Evolutionary conservation across 2,113 vertebrate genomes (phyloP).

Genomic region (Indicator maculatus): DNA sequence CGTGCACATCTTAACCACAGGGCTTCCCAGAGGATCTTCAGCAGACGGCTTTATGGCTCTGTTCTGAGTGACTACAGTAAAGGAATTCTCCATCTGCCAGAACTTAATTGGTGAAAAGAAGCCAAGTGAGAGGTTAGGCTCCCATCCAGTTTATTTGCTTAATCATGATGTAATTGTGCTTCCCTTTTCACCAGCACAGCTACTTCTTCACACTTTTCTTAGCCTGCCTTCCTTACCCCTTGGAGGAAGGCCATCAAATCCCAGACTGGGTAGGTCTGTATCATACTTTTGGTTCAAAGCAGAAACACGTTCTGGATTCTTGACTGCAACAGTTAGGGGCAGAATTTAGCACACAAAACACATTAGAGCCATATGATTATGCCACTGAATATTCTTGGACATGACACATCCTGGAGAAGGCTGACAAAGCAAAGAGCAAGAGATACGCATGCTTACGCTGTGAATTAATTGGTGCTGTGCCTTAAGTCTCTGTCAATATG

Average conservation of each 20-base stretch:
- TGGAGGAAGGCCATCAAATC: background rate
- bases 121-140: background rate
- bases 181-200: background rate
- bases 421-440: background rate
- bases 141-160: background rate
- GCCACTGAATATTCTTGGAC: background rate
- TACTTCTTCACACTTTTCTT: background rate
- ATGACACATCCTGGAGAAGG: background rate
- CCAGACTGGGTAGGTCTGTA: background rate
- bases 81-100: background rate
- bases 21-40: background rate
- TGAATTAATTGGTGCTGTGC: background rate
- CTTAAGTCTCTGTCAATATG: background rate
- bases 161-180: background rate
- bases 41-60: background rate
- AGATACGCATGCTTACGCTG: background rate
- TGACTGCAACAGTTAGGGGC: background rate
- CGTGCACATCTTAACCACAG: background rate
- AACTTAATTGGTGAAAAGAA: background rate
- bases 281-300: background rate
- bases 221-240: background rate
- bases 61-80: background rate
- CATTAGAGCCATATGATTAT: fast-evolving
- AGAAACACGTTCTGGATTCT: background rate
- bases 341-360: background rate